Conservation (phyloP, 1,140 invertebrate species). For the Cyrtorhinus lividipennis region DNA sequence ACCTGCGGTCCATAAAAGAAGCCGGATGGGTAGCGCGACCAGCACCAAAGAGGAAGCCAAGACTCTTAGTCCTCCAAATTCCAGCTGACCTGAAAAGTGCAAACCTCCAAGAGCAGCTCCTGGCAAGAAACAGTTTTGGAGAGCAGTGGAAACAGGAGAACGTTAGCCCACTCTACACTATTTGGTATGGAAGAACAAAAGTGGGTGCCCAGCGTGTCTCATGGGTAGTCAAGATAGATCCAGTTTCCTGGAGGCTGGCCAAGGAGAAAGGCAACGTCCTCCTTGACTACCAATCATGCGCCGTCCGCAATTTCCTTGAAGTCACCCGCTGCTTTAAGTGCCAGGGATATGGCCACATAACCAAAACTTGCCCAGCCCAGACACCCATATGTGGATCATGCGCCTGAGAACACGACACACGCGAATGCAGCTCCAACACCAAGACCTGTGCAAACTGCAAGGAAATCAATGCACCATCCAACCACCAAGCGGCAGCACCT, state of each 20-base stretch:
- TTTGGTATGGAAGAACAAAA: neutral
- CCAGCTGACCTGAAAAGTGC: neutral
- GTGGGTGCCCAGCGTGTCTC: neutral
- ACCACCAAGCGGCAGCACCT: neutral
- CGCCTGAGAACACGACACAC: neutral
- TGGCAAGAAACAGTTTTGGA: neutral
- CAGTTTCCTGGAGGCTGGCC: neutral
- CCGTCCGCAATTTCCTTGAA: neutral
- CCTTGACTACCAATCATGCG: neutral
- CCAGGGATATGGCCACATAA: neutral
- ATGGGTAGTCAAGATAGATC: neutral
- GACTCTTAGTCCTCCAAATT: neutral
- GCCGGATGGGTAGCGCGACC: neutral
- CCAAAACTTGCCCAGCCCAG: neutral
- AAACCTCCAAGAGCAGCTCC: neutral
- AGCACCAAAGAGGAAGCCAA: neutral
- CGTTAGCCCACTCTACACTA: neutral
- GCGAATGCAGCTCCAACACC: neutral
- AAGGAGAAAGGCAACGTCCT: neutral
- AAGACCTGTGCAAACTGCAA: neutral
- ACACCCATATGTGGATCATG: neutral
- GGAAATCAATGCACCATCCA: neutral
- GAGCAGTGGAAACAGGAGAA: neutral
- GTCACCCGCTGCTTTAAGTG: neutral
- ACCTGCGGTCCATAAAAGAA: neutral